These are phyloP conservation scores for Odontesthes bonariensis DNA, from an alignment of 2,113 vertebrate species.

Conservation along the genomic window DNA sequence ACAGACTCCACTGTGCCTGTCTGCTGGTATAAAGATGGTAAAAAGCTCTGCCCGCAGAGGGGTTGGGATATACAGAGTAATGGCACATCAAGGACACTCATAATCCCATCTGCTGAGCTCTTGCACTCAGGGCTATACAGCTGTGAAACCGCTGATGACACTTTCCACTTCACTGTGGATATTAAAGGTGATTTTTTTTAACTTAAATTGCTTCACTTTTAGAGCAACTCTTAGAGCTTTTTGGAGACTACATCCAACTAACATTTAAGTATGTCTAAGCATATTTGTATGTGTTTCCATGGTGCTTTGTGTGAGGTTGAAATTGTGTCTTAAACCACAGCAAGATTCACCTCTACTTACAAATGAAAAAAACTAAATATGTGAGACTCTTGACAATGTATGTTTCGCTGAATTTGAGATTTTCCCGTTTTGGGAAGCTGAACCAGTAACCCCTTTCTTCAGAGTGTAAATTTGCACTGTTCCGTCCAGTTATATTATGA, in stretches of 20 bases:
- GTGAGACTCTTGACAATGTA: constrained; percentile 32
- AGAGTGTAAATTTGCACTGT: constrained; percentile 59
- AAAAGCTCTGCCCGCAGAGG: constrained; percentile 64
- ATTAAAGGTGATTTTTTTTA: constrained; percentile 81
- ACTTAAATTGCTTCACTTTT: constrained; percentile 53
- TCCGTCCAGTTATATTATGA: constrained; percentile 72
- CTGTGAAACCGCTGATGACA: constrained; percentile 80
- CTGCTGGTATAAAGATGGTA: constrained; percentile 80
- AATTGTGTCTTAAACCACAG: constrained; percentile 29
- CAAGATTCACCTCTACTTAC: constrained; percentile 44
- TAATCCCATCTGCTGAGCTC: constrained; percentile 76
- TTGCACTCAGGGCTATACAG: constrained; percentile 80
- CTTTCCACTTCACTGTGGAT: constrained; percentile 79
- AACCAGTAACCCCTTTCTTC: constrained; percentile 48
- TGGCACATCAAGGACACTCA: constrained; percentile 67
- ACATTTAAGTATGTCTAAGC: constrained; percentile 30
- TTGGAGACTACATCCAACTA: constrained; percentile 66
- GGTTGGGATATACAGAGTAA: constrained; percentile 75
- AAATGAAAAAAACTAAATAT: constrained; percentile 18
- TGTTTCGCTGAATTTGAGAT: constrained; percentile 61
- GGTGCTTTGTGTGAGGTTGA: constrained; percentile 46
- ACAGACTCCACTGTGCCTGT: constrained; percentile 77
- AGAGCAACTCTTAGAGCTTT: constrained; percentile 56
- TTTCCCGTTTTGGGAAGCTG: constrained; percentile 43
- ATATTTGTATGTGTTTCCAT: constrained; percentile 45